A percentile compares a stretch with the other conserved stretches of the same genome.
phyloP scores from a whole-genome alignment of 2,797 vertebrate genomes.

The Sylvilagus floridanus region DNA sequence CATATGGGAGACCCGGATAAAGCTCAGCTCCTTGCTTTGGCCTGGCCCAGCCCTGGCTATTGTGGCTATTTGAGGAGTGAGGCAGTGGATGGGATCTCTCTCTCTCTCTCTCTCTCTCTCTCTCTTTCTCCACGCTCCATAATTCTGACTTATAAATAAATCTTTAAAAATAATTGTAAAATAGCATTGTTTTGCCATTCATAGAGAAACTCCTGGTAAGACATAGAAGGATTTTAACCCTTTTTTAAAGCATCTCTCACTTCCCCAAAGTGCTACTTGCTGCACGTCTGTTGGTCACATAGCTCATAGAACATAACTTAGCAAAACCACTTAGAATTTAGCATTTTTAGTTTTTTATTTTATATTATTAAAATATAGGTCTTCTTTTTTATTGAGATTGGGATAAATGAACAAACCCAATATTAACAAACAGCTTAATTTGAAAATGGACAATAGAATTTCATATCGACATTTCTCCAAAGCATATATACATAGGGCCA shows the following conservation, averaged over 20 bases:
- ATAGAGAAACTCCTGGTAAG: background rate
- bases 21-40: no score
- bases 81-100: no score
- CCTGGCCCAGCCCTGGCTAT: no score
- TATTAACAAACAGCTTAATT: background rate
- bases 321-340: background rate
- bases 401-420: background rate
- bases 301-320: background rate
- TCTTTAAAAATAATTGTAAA: background rate
- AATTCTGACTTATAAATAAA: no score
- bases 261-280: background rate
- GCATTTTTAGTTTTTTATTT: slow-evolving; percentile 1
- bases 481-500: background rate
- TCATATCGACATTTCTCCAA: background rate
- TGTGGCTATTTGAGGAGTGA: no score
- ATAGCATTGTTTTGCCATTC: background rate
- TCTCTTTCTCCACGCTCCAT: no score
- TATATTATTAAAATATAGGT: background rate
- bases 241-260: background rate
- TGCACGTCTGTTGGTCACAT: background rate
- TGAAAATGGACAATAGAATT: background rate
- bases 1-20: no score
- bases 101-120: no score
- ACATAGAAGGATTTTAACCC: background rate
- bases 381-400: background rate